Conservation (phyloP, 2,113 vertebrate species). For the Melanocharis versteri region DNA sequence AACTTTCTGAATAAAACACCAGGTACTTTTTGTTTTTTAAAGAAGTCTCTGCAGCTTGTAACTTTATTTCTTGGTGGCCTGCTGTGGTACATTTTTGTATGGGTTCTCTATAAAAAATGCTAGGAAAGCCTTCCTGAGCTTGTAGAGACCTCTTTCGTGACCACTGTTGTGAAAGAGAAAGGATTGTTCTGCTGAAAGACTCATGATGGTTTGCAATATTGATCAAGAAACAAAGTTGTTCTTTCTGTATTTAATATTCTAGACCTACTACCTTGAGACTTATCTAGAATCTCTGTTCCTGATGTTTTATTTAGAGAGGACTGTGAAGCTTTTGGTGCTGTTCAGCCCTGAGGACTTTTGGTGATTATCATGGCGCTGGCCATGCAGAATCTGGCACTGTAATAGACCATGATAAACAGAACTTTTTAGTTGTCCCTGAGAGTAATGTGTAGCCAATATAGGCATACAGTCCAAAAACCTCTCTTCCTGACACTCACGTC, state of each 20-base stretch:
- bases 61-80: not conserved
- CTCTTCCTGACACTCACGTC: not conserved
- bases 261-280: not conserved
- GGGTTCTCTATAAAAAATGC: not conserved
- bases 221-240: not conserved
- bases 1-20: not conserved
- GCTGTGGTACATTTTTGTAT: not conserved
- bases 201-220: not conserved
- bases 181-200: not conserved
- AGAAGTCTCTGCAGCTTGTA: not conserved
- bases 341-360: not conserved
- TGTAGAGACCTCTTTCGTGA: accelerated
- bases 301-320: not conserved
- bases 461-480: not conserved
- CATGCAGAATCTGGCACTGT: not conserved
- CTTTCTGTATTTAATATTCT: not conserved
- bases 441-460: not conserved
- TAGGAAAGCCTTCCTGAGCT: not conserved
- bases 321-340: not conserved
- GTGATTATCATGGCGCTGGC: not conserved
- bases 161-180: not conserved
- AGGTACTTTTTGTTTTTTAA: not conserved
- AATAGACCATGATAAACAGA: not conserved
- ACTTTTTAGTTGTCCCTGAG: not conserved
- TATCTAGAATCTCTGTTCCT: not conserved